Base-by-base conservation (phyloP, 2,113 vertebrate species). In the Mus spicilegus region DNA sequence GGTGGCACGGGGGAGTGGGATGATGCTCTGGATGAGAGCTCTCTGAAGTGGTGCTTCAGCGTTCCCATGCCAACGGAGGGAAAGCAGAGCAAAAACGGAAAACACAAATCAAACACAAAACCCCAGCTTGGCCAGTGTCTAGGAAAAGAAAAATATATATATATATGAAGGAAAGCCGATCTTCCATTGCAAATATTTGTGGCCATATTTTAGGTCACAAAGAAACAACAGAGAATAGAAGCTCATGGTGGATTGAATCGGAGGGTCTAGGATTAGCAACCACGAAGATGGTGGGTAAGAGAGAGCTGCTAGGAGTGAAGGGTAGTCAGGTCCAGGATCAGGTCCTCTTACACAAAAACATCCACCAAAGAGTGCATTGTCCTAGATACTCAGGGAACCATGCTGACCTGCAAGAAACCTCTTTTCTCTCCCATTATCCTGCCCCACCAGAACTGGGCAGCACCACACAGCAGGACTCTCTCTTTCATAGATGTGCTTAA, bases 31-130 rank as follows among this genome's bases (percentile, higher is more conserved):
- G 87, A 84, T 70, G 49, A 42, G 56, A 46, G 80, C 90, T 95
- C 49, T 51, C 90, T 85, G 69, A 94, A 87, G 56, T 54, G 49
- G 84, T 39, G 81, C 33, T 75, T 93, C 70, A 16, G 88, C 0
- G n/a, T 97, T 95, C 90, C 97, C 96, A 97, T 95, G 97, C 92
- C 95, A 97, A 96, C 85, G 12, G 88, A 81, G 63, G 67, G 30
- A 56, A 70, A 65, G 51, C 39, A 90, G 85, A 70, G 54, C n/a
- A 39, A 56, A 67, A 56, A 12, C 17, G 30, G 61, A 87, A 95
- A 96, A 87, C 20, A 95, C 49, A 65, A 91, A 90, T 73, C 30
- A 58, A 93, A 94, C 89, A 80, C 12, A 58, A 96, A 97, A 93
- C 11, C 56, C 5, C 1, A 92, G 81, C 51, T 33, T 58, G 76